Percentiles rank a stretch among this genome's conserved stretches.
These are phyloP conservation scores for Poecile montanus DNA, from an alignment of 2,797 vertebrate species.

Conservation along the genomic window DNA sequence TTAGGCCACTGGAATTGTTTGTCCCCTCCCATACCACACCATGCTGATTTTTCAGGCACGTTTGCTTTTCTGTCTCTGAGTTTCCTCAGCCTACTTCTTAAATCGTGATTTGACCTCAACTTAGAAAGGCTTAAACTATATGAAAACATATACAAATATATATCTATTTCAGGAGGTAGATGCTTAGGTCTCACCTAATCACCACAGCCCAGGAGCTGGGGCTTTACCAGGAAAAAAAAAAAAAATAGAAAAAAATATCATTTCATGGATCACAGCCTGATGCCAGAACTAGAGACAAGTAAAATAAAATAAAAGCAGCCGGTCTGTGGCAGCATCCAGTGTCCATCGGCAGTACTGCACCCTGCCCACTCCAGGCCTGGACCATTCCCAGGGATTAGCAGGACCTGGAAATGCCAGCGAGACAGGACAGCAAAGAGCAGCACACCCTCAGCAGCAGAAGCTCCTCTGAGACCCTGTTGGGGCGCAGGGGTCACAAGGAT, in stretches of 20 bases:
- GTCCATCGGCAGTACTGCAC: neutral
- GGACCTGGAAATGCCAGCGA: neutral
- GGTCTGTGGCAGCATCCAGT: constrained; percentile 60
- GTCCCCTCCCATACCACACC: neutral
- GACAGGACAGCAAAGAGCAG: neutral
- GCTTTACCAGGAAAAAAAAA: neutral
- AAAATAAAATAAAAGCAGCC: neutral
- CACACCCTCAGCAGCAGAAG: neutral
- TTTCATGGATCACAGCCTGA: neutral
- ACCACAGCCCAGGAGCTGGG: neutral
- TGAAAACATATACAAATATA: accelerated
- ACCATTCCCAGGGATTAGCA: neutral
- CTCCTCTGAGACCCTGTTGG: accelerated
- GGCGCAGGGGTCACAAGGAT: neutral
- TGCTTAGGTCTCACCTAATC: neutral
- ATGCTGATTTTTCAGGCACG: neutral
- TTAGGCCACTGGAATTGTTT: neutral
- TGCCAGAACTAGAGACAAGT: accelerated
- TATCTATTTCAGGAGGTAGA: neutral
- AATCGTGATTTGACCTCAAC: neutral
- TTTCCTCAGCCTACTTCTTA: neutral
- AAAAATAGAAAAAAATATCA: neutral
- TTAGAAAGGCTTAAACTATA: neutral
- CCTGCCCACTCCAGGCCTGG: neutral
- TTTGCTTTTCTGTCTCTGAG: neutral